Percentiles rank a stretch among this genome's conserved stretches.
These are phyloP conservation scores for Celastrina argiolus DNA, from an alignment of 2,888 invertebrate species.

Conservation along the genomic window DNA sequence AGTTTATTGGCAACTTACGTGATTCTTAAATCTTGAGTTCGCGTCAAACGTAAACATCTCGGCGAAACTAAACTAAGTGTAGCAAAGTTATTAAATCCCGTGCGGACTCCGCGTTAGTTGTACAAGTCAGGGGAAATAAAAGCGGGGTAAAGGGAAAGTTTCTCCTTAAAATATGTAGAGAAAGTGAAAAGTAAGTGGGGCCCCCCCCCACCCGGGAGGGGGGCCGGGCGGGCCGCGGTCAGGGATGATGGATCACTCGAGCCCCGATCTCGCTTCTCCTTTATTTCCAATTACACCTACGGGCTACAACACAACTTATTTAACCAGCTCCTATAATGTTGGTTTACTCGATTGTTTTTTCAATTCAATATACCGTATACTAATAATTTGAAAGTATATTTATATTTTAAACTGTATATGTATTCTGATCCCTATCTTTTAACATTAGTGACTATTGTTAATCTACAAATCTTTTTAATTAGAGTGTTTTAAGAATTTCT, in stretches of 20 bases:
- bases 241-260: constrained; percentile 76
- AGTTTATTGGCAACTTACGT: too few relatives aligned
- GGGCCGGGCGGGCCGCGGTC: constrained; percentile 61
- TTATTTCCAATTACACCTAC: constrained; percentile 69
- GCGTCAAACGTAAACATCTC: background rate
- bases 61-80: background rate
- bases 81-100: constrained; percentile 13
- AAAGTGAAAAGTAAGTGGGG: constrained; percentile 75
- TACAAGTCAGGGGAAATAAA: constrained; percentile 52
- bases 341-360: background rate
- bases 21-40: too few relatives aligned
- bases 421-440: too few relatives aligned
- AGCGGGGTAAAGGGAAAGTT: constrained; percentile 67
- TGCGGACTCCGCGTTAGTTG: constrained; percentile 26
- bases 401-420: background rate
- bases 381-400: background rate
- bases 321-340: constrained; percentile 39
- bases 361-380: background rate
- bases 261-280: constrained; percentile 55
- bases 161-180: constrained; percentile 79
- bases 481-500: too few relatives aligned
- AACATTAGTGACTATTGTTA: too few relatives aligned
- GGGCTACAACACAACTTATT: constrained; percentile 61
- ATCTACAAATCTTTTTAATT: too few relatives aligned
- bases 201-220: background rate